Evolutionary conservation across 1,140 invertebrate genomes (phyloP).

Genomic region (Drosophila subpulchrella): DNA sequence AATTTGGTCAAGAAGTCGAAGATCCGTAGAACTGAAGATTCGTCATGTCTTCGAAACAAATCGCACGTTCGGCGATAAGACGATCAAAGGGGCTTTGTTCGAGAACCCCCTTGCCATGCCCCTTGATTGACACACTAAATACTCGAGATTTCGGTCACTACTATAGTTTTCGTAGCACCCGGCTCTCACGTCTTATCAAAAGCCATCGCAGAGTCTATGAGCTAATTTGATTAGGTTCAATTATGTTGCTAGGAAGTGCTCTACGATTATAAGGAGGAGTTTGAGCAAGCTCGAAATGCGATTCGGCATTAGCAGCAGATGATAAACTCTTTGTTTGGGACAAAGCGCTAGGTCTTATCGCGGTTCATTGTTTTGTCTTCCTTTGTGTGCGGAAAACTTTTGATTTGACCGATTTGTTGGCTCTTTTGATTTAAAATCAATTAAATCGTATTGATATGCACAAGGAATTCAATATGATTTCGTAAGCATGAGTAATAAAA

Average conservation of each 20-base stretch:
- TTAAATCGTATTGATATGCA: neutral
- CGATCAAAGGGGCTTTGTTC: constrained; percentile 42
- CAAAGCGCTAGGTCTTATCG: constrained; percentile 37
- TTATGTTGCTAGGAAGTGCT: constrained; percentile 41
- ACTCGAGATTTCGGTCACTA: constrained; percentile 7
- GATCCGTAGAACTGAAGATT: constrained; percentile 14
- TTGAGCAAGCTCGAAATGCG: constrained; percentile 14
- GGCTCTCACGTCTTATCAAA: constrained; percentile 26
- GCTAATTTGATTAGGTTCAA: constrained; percentile 40
- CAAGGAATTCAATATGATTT: neutral
- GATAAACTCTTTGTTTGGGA: constrained; percentile 49
- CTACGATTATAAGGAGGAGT: constrained; percentile 1
- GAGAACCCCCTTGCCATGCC: neutral
- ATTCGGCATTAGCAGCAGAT: constrained; percentile 7
- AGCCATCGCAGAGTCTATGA: constrained; percentile 22
- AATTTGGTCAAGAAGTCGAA: constrained; percentile 1
- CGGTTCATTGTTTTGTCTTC: constrained; percentile 29
- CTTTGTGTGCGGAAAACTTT: constrained; percentile 13
- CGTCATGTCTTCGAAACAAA: constrained; percentile 19
- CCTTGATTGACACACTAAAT: constrained; percentile 48
- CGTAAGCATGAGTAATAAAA: neutral
- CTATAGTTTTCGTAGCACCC: constrained; percentile 3
- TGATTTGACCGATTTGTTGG: constrained; percentile 16
- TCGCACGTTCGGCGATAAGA: constrained; percentile 47
- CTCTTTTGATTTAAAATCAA: constrained; percentile 6